Evolutionary conservation across 2,888 invertebrate genomes (phyloP), one percentile per base, ranked within the genome.

Genomic region (Caenorhabditis doughertyi): DNA sequence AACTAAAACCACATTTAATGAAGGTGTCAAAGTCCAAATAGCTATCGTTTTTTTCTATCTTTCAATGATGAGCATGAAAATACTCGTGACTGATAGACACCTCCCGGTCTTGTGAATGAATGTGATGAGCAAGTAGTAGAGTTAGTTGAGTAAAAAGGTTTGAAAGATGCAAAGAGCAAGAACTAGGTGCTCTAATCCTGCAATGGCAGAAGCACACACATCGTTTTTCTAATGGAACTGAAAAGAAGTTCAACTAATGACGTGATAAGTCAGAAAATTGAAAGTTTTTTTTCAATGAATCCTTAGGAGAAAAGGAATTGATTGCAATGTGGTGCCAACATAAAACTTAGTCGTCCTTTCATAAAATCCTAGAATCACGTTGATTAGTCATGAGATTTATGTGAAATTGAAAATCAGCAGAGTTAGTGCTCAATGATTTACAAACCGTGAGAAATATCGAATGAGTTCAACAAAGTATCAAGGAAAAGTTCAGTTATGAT

Each of bases 1-100:
- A 58, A 58, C 44, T 47, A 64, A 18, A 47, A 47, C 39, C 62
- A 62, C 72, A 73, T 64, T 60, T 73, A 73, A 62, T 64, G 42
- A 55, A 47, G 56, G 74, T 74, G 65, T 74, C 65, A 74, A 74
- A 74, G 56, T 65, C 74, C 74, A 74, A n/a, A 18, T 32, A 62
- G 51, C 71, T 51, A n/a, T 47, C 42, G 7, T 42, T 42, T 42
- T 13, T 18, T 18, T 18, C 42, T 3, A 29, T 18, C 18, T 18
- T 18, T 18, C 42, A 3, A 29, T 18, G 39, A 42, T 60, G 60
- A 60, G 60, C 60, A 42, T n/a, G 25, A 42, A 60, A 32, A 44
- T 49, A 29, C 65, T 51, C 65, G 65, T 65, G 65, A 51, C 65
- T 65, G 64, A 64, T 64, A 64, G 64, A 64, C 49, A 47, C 64